phyloP scores from a whole-genome alignment of 2,113 vertebrate genomes.

The Psilopogon haemacephalus region DNA sequence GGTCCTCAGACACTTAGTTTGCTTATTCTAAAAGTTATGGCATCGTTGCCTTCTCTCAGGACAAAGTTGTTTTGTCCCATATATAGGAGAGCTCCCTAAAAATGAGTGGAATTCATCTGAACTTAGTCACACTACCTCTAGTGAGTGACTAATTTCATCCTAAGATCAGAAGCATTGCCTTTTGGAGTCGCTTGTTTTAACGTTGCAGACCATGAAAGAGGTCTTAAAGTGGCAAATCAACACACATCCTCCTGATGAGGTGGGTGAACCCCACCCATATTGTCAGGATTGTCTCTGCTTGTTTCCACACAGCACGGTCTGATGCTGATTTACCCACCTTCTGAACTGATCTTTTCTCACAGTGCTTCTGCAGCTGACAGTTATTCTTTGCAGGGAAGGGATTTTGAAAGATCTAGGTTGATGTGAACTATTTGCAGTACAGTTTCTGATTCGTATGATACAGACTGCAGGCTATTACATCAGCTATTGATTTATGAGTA shows the following conservation, averaged over 20 bases:
- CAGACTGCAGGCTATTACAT: not conserved
- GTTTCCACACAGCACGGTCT: not conserved
- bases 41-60: not conserved
- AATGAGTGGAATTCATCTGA: not conserved
- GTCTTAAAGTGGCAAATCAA: not conserved
- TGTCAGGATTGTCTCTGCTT: not conserved
- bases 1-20: not conserved
- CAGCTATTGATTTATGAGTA: not conserved
- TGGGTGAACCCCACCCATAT: not conserved
- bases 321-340: not conserved
- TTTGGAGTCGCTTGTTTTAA: not conserved
- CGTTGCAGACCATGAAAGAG: not conserved
- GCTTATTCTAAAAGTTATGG: not conserved
- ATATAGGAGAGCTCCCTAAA: not conserved
- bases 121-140: not conserved
- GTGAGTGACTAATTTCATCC: not conserved
- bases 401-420: conserved; percentile 12
- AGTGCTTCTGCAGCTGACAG: not conserved
- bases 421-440: not conserved
- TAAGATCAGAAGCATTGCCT: not conserved
- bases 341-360: not conserved
- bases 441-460: not conserved
- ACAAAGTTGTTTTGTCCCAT: not conserved
- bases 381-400: not conserved
- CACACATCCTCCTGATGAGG: not conserved